These are phyloP conservation scores for Gopherus evgoodei DNA, from an alignment of 2,113 vertebrate species.

Conservation along the genomic window DNA sequence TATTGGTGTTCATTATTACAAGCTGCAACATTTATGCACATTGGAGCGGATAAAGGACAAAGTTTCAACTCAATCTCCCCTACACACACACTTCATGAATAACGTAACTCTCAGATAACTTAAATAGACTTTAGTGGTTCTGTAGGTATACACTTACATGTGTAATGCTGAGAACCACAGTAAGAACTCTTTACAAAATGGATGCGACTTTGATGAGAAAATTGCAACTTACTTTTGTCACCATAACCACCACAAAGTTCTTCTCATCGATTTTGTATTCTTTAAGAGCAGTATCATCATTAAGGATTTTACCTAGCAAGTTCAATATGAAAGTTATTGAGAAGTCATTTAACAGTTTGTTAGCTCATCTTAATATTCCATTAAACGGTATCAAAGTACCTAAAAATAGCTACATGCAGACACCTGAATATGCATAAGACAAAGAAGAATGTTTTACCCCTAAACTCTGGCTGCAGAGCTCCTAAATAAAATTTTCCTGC, in stretches of 20 bases:
- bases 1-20: neutral
- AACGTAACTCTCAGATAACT: neutral
- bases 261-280: slow-evolving; percentile 98
- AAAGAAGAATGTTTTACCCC: neutral
- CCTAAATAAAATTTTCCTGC: neutral
- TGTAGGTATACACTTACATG: neutral
- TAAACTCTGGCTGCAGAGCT: neutral
- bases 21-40: neutral
- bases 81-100: neutral
- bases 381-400: neutral
- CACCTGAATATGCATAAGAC: neutral
- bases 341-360: neutral
- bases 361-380: neutral
- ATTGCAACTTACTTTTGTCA: slow-evolving; percentile 89
- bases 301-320: slow-evolving; percentile 93
- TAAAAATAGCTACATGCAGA: neutral
- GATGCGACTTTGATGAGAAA: neutral
- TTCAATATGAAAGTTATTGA: slow-evolving; percentile 42
- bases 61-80: neutral
- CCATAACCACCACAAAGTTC: slow-evolving; percentile 98
- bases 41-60: neutral
- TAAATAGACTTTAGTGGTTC: neutral
- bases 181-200: fast-evolving
- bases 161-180: neutral
- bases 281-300: slow-evolving; percentile 92